Conservation (phyloP, 1,140 invertebrate species). For the Zaprionus davidi region DNA sequence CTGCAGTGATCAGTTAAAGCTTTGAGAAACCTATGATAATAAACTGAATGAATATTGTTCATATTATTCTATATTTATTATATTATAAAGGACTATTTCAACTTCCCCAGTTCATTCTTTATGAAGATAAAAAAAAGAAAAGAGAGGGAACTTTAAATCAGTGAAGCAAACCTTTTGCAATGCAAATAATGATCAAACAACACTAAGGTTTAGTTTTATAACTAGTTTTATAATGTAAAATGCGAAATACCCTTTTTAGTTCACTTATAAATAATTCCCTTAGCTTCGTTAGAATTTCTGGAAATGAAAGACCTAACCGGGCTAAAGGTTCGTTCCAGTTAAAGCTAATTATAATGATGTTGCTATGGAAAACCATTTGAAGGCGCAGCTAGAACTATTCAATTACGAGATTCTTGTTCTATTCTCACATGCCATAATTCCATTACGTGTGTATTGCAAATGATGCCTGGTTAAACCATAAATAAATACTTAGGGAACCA, state of each 20-base stretch:
- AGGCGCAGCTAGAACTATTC: neutral
- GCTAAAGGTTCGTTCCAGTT: neutral
- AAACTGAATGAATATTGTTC: too few species aligned
- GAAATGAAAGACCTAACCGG: neutral
- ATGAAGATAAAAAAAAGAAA: too few species aligned
- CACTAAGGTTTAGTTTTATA: too few species aligned
- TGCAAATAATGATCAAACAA: too few species aligned
- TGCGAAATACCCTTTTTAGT: neutral
- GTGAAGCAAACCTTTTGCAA: too few species aligned
- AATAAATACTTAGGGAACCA: slow-evolving; percentile 44
- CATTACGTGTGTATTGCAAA: slow-evolving; percentile 24
- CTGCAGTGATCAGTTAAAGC: too few species aligned
- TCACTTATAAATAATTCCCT: neutral
- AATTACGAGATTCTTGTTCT: slow-evolving; percentile 4
- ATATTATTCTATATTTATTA: too few species aligned
- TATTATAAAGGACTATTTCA: too few species aligned
- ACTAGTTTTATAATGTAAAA: neutral
- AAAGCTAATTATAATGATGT: slow-evolving; percentile 4
- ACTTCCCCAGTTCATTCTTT: too few species aligned
- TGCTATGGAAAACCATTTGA: slow-evolving; percentile 2
- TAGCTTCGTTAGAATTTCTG: neutral
- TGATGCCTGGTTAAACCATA: slow-evolving; percentile 25
- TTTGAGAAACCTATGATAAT: too few species aligned
- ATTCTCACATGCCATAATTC: slow-evolving; percentile 29
- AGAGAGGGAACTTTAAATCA: too few species aligned